A percentile compares a stretch with the other conserved stretches of the same genome.
Conservation (phyloP, 2,888 invertebrate species). For the Taenaris catops region DNA sequence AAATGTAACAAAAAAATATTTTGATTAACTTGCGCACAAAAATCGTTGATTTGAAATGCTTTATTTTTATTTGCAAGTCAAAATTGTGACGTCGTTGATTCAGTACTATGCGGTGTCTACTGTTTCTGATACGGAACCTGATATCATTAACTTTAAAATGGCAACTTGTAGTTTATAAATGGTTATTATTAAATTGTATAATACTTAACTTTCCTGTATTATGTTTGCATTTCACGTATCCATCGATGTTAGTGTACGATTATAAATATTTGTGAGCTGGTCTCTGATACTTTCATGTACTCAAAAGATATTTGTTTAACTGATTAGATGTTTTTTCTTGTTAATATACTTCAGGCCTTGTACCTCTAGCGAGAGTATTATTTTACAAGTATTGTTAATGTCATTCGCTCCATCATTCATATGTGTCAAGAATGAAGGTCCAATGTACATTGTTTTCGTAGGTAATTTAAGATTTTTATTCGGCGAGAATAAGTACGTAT, state of each 20-base stretch:
- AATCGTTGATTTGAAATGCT: conserved; percentile 29
- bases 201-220: conserved; percentile 54
- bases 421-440: conserved; percentile 56
- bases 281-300: conserved; percentile 68
- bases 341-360: conserved; percentile 33
- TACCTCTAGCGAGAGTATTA: conserved; percentile 38
- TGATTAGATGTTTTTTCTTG: conserved; percentile 45
- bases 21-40: conserved; percentile 56
- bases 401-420: conserved; percentile 45
- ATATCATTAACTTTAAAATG: conserved; percentile 14
- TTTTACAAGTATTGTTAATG: conserved; percentile 35
- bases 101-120: conserved; percentile 21
- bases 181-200: conserved; percentile 29
- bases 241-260: conserved; percentile 45
- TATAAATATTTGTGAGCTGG: conserved; percentile 62
- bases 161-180: conserved; percentile 20
- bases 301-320: conserved; percentile 59
- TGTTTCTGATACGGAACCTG: conserved; percentile 12
- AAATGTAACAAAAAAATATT: conserved; percentile 35
- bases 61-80: conserved; percentile 20
- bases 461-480: conserved; percentile 54
- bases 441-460: conserved; percentile 69
- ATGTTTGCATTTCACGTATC: conserved; percentile 64
- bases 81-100: conserved; percentile 18
- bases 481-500: conserved; percentile 39